Evolutionary conservation across 2,797 vertebrate species (phyloP).

Genomic region (Threskiornis aethiopicus): DNA sequence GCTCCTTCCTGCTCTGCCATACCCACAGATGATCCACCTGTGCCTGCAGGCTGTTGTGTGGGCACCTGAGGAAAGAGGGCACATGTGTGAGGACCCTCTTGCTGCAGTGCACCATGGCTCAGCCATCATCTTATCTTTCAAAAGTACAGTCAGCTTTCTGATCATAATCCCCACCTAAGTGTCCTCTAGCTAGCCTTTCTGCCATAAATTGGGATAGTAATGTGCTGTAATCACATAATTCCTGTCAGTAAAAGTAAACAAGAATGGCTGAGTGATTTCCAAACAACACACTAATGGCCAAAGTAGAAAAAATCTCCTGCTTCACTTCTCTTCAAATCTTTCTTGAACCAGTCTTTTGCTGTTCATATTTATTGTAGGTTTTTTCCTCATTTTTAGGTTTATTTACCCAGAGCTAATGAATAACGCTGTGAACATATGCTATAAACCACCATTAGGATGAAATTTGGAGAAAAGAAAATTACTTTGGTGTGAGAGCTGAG

Average conservation of each 20-base stretch:
- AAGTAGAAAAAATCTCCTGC: background rate
- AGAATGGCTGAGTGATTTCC: conserved; percentile 54
- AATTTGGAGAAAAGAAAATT: conserved; percentile 61
- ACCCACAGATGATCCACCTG: background rate
- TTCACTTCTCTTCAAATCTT: background rate
- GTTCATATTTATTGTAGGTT: conserved; percentile 35
- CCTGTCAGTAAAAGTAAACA: conserved; percentile 68
- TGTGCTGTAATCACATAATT: conserved; percentile 61
- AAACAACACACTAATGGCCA: conserved; percentile 48
- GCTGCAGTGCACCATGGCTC: background rate
- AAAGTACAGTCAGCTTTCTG: background rate
- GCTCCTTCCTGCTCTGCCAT: background rate
- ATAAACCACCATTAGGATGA: conserved; percentile 64
- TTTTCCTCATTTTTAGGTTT: conserved; percentile 50
- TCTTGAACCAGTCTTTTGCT: conserved; percentile 12
- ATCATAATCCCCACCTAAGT: conserved; percentile 27
- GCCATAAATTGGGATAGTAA: conserved; percentile 39
- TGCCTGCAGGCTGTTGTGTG: fast-evolving
- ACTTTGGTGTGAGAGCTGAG: conserved; percentile 33
- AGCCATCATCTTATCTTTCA: background rate
- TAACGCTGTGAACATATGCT: conserved; percentile 45
- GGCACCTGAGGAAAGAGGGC: background rate
- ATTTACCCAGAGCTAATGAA: conserved; percentile 64
- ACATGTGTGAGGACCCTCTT: fast-evolving
- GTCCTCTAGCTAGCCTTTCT: conserved; percentile 21